Conservation (phyloP, 2,888 invertebrate genomes). For the Pardosa pseudoannulata region DNA sequence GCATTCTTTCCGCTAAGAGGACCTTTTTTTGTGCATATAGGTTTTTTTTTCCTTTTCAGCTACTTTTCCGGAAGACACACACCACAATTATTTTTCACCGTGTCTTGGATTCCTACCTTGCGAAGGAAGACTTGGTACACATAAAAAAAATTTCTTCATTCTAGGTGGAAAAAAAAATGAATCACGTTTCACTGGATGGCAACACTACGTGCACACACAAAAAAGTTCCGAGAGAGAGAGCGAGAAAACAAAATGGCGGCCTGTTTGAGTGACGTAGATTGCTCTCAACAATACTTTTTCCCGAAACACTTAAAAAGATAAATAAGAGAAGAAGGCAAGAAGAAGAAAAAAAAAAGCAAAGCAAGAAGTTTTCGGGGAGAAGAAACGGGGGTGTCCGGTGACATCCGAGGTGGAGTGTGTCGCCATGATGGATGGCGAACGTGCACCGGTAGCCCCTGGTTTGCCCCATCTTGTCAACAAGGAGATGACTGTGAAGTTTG, state of each 20-base stretch:
- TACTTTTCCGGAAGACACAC: constrained; percentile 1
- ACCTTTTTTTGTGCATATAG: not conserved
- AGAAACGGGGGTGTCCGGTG: constrained; percentile 48
- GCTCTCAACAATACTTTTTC: constrained; percentile 51
- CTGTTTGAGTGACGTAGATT: constrained; percentile 60
- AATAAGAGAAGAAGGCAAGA: not conserved
- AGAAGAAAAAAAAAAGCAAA: not conserved
- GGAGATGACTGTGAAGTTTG: constrained; percentile 36
- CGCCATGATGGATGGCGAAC: constrained; percentile 62
- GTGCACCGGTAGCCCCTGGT: constrained; percentile 52
- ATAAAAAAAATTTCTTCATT: not conserved
- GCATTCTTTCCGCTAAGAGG: not conserved
- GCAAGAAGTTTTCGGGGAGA: not conserved
- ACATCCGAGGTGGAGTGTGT: constrained; percentile 60
- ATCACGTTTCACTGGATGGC: not conserved
- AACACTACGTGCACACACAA: not conserved
- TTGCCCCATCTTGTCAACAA: constrained; percentile 57
- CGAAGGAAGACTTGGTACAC: not conserved
- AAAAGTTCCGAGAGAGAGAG: not conserved
- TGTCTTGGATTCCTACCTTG: not conserved
- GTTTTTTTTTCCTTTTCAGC: not conserved
- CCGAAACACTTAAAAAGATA: constrained; percentile 16
- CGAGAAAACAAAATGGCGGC: constrained; percentile 36
- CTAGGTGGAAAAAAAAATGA: not conserved
- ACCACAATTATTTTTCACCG: not conserved